Evolutionary conservation across 2,888 invertebrate genomes (phyloP), one percentile per base, ranked within the genome.

Genomic region (Watsonalla binaria): DNA sequence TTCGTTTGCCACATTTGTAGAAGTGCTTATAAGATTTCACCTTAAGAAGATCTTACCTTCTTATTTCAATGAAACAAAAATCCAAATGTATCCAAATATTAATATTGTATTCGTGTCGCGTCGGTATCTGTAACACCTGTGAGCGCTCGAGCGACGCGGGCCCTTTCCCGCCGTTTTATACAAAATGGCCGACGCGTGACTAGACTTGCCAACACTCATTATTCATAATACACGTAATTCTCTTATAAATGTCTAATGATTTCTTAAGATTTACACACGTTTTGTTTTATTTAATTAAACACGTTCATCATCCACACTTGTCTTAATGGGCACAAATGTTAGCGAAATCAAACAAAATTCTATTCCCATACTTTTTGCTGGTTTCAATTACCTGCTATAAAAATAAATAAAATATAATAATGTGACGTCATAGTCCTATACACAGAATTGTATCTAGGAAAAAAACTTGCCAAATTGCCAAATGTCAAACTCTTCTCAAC

Each of bases 151-250:
- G 78, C 80, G 81, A 68, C 55, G 57, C 66, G 52, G 33, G 75
- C 77, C 79, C 77, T 82, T 81, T 82, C 81, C 82, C 82, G 84
- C 80, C 77, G 70, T 81, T 76, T 81, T 71, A 68, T 72, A 80
- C 86, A 84, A 86, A 88, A 88, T 88, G 86, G 88, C 85, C 74
- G 86, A 74, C 80, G 77, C 88, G 86, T 86, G 86, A 82, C 82
- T 70, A 61, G 63, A 76, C 72, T 78, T 47, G 55, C 64, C 64
- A 76, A 68, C 64, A 65, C 58, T 62, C 65, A 65, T 76, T 72
- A 68, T 69, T 70, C 70, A 76, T 76, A 75, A 74, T 75, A 73
- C 66, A 61, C 52, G 24, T 24, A 2, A 24, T 47, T 24, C 50
- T 46, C 37, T 49, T 15, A 37, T 49, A 49, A 47, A 42, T 53